A percentile compares a stretch with the other conserved stretches of the same genome.
Conservation (phyloP, 1,140 invertebrate genomes). For the Listronotus bonariensis region DNA sequence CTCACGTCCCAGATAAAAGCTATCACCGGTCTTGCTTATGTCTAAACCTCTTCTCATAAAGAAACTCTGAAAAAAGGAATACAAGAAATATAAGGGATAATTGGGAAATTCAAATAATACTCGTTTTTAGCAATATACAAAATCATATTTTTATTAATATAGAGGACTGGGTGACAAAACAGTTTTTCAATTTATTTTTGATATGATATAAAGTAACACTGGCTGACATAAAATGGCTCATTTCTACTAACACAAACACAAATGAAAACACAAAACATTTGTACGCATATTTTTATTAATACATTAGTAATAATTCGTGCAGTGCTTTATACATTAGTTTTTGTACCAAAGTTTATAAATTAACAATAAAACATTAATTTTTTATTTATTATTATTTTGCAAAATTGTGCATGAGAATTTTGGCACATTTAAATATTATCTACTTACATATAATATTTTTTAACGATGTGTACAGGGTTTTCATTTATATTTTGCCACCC, state of each 20-base stretch:
- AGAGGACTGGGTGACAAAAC: not conserved
- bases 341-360: conserved; percentile 1
- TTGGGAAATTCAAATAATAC: conserved; percentile 2
- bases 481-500: too few species aligned
- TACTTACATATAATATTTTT: conserved; percentile 3
- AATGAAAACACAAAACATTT: too few species aligned
- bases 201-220: conserved; percentile 3
- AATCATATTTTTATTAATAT: conserved; percentile 16
- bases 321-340: too few species aligned
- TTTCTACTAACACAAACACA: too few species aligned
- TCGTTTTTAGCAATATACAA: conserved; percentile 6
- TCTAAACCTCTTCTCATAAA: too few species aligned
- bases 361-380: not conserved
- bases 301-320: too few species aligned
- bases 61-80: too few species aligned
- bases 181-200: not conserved
- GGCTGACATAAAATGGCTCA: too few species aligned
- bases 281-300: too few species aligned
- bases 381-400: not conserved
- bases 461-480: not conserved
- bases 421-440: conserved; percentile 16
- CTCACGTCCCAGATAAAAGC: too few species aligned
- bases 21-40: too few species aligned
- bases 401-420: not conserved
- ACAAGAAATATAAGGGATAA: too few species aligned